These are phyloP conservation scores for Tetranychus truncatus DNA, from an alignment of 2,888 invertebrate genomes.

Conservation along the genomic window DNA sequence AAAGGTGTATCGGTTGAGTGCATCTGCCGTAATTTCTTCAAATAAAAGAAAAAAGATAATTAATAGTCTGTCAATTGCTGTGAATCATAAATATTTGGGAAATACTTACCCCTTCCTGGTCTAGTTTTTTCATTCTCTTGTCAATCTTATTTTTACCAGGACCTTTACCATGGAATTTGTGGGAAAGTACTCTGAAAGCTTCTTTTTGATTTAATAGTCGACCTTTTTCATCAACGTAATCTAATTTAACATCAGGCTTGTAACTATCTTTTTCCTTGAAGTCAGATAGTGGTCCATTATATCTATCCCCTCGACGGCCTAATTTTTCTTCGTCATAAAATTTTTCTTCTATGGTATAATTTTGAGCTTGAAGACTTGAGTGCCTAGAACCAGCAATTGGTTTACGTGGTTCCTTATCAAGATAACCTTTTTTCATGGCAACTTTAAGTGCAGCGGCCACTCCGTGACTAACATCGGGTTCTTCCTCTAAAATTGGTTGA, in stretches of 20 bases:
- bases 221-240: conserved; percentile 93
- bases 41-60: conserved; percentile 21
- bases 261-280: conserved; percentile 79
- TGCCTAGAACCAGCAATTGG: conserved; percentile 47
- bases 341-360: conserved; percentile 42
- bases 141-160: conserved; percentile 96
- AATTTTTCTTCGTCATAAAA: conserved; percentile 53
- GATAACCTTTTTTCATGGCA: conserved; percentile 77
- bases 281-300: conserved; percentile 64
- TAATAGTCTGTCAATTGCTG: not conserved
- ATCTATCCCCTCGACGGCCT: conserved; percentile 39
- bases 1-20: conserved; percentile 92
- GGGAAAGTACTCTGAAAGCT: conserved; percentile 69
- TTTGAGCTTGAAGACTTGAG: conserved; percentile 54
- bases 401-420: conserved; percentile 60
- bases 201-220: conserved; percentile 79
- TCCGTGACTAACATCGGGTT: conserved; percentile 76
- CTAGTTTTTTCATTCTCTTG: conserved; percentile 78
- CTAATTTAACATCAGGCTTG: conserved; percentile 79
- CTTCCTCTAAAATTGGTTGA: conserved; percentile 59
- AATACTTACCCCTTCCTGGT: conserved; percentile 62
- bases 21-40: conserved; percentile 77
- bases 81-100: conserved; percentile 11
- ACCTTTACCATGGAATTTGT: conserved; percentile 97
- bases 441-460: conserved; percentile 73